Percentiles rank a stretch among this genome's conserved stretches.
Conservation (phyloP, 1,140 invertebrate genomes). For the Zaprionus nigranus region DNA sequence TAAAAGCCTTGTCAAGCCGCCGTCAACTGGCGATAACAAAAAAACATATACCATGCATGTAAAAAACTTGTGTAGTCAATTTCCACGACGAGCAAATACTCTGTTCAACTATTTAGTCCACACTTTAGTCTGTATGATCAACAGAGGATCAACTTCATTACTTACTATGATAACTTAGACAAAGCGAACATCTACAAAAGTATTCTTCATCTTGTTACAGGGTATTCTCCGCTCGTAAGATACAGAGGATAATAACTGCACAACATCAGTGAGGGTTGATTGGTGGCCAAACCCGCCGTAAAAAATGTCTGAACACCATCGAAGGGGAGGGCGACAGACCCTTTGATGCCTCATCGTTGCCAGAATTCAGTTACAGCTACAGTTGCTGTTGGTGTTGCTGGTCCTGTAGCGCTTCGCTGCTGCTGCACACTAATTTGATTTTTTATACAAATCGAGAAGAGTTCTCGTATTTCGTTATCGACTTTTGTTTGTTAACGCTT, state of each 20-base stretch:
- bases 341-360: slow-evolving; percentile 59
- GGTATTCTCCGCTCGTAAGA: slow-evolving; percentile 33
- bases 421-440: slow-evolving; percentile 75
- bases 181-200: not conserved
- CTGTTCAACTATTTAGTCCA: not conserved
- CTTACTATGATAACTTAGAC: not conserved
- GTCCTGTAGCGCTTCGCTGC: slow-evolving; percentile 31
- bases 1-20: slow-evolving; percentile 63
- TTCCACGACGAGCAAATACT: not conserved
- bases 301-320: slow-evolving; percentile 2
- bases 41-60: slow-evolving; percentile 23
- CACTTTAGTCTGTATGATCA: not conserved
- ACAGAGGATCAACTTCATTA: not conserved
- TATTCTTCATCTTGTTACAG: not conserved
- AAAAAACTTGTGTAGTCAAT: not conserved
- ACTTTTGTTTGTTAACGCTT: slow-evolving; percentile 81
- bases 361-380: slow-evolving; percentile 68
- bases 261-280: slow-evolving; percentile 59
- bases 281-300: slow-evolving; percentile 44
- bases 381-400: slow-evolving; percentile 20
- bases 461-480: slow-evolving; percentile 76
- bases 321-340: slow-evolving; percentile 10
- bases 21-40: slow-evolving; percentile 32
- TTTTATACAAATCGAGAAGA: slow-evolving; percentile 72
- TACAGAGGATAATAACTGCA: slow-evolving; percentile 41